These are phyloP conservation scores for Saccostrea cuccullata DNA, from an alignment of 1,140 invertebrate genomes.

Conservation along the genomic window DNA sequence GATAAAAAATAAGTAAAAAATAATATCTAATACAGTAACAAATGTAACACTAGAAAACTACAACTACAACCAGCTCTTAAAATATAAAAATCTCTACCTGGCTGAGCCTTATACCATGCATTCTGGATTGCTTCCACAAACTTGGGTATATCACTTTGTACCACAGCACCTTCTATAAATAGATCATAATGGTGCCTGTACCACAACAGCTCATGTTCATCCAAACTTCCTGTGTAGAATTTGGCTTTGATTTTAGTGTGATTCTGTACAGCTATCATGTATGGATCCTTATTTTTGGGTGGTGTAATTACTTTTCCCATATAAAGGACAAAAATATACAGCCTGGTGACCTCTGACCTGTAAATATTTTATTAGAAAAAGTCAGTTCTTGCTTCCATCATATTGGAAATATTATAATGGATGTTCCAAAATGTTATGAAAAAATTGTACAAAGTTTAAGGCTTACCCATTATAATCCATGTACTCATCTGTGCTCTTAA, in stretches of 20 bases:
- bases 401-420: neutral
- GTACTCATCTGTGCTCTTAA: slow-evolving; percentile 18
- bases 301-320: neutral
- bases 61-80: too few species aligned
- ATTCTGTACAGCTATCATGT: neutral
- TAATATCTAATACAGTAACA: too few species aligned
- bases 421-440: neutral
- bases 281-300: neutral
- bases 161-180: slow-evolving; percentile 37
- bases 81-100: slow-evolving; percentile 23
- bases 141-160: slow-evolving; percentile 12
- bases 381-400: neutral
- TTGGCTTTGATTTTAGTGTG: neutral
- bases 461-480: slow-evolving; percentile 3
- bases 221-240: neutral
- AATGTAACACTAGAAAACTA: too few species aligned
- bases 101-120: slow-evolving; percentile 19
- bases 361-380: neutral
- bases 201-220: neutral
- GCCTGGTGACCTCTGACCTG: neutral
- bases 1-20: neutral
- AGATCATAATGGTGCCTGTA: slow-evolving; percentile 42
- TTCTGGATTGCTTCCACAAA: neutral
- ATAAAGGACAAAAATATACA: neutral
- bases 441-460: neutral